phyloP scores from a whole-genome alignment of 2,797 vertebrate species.

The Gadopsis marmoratus region DNA sequence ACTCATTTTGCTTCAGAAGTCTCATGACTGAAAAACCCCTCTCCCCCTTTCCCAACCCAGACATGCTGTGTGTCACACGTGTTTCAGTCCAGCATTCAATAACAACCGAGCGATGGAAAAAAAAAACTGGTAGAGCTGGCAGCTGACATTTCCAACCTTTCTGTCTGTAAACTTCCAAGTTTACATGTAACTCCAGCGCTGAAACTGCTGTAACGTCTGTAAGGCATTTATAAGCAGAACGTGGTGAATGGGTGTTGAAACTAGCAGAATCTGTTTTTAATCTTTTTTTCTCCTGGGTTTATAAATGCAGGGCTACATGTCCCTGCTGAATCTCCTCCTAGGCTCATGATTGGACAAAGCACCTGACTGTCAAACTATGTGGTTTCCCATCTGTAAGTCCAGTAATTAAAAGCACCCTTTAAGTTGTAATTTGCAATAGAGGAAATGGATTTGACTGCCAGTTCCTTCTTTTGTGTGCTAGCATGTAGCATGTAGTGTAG shows the following conservation, averaged over 20 bases:
- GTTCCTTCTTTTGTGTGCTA: background rate
- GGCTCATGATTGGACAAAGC: constrained; percentile 7
- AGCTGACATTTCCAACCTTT: constrained; percentile 35
- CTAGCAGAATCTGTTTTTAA: background rate
- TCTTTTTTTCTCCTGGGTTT: background rate
- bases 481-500: background rate
- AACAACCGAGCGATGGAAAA: constrained; percentile 9
- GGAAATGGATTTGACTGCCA: background rate
- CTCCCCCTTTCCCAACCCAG: background rate
- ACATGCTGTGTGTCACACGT: background rate
- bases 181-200: background rate
- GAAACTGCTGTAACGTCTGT: background rate
- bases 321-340: background rate
- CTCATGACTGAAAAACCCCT: constrained; percentile 15
- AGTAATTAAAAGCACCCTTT: background rate
- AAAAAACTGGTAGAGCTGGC: constrained; percentile 21
- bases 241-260: background rate
- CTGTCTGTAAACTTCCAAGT: background rate
- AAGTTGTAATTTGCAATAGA: constrained; percentile 10
- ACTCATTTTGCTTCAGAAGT: constrained; percentile 35
- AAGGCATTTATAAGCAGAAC: constrained; percentile 6
- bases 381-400: constrained; percentile 8
- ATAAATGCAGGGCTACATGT: constrained; percentile 5
- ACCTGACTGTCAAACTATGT: background rate
- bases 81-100: constrained; percentile 11